Percentiles rank a stretch among this genome's conserved stretches.
These are phyloP conservation scores for Epinotia ramella DNA, from an alignment of 2,888 invertebrate genomes.

Conservation along the genomic window DNA sequence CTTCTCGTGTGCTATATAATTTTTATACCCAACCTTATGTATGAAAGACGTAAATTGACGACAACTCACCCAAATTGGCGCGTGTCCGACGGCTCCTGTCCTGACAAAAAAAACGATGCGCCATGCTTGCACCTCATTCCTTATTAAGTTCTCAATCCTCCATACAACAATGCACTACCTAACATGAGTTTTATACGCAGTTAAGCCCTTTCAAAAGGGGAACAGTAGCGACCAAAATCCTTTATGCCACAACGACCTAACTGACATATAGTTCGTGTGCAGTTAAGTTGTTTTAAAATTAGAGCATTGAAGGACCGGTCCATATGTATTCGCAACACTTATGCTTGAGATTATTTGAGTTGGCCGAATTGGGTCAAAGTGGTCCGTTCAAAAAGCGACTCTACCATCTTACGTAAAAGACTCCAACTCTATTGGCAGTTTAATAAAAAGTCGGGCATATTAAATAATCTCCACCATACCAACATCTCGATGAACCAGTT, in stretches of 20 bases:
- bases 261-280: neutral
- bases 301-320: neutral
- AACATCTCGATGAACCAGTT: neutral
- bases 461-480: no score
- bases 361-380: no score
- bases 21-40: neutral
- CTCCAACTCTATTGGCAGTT: no score
- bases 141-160: constrained; percentile 6
- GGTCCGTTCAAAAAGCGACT: no score
- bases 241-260: neutral
- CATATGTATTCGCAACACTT: neutral
- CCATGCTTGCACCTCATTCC: constrained; percentile 33
- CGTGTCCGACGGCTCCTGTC: neutral
- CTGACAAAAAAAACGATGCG: constrained; percentile 4
- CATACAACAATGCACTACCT: neutral
- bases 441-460: no score
- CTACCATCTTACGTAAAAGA: no score
- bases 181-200: neutral
- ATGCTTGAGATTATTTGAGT: neutral
- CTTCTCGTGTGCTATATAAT: no score
- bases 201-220: neutral
- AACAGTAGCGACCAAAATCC: neutral
- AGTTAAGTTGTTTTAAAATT: neutral
- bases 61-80: neutral
- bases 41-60: constrained; percentile 6